Evolutionary conservation across 2,113 vertebrate genomes (phyloP).

Genomic region (Osmerus mordax): DNA sequence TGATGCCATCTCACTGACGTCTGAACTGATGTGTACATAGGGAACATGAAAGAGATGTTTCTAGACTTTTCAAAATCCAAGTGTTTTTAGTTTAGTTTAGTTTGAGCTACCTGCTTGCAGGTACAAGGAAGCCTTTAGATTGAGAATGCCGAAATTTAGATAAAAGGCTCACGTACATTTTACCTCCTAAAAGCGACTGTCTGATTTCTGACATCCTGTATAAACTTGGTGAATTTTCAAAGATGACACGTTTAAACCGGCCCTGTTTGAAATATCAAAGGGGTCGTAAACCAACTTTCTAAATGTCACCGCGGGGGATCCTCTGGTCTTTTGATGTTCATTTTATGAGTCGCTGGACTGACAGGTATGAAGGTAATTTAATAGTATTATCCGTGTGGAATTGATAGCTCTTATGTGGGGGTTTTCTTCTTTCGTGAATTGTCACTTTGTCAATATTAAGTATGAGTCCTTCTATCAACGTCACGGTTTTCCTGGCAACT

Average conservation of each 20-base stretch:
- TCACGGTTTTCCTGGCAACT: conserved; percentile 32
- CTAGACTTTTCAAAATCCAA: too few relatives aligned
- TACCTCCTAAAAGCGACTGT: conserved; percentile 49
- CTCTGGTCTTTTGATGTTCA: conserved; percentile 61
- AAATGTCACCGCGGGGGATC: conserved; percentile 69
- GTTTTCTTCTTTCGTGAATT: conserved; percentile 44
- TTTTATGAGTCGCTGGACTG: conserved; percentile 62
- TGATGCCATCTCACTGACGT: conserved; percentile 16
- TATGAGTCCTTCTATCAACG: conserved; percentile 46
- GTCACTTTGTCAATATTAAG: conserved; percentile 61
- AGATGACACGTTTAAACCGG: conserved; percentile 62
- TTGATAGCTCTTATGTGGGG: conserved; percentile 37
- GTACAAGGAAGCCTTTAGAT: too few relatives aligned
- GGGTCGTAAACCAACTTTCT: conserved; percentile 61
- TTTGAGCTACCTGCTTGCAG: conserved; percentile 4
- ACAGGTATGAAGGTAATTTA: conserved; percentile 59
- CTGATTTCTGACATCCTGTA: conserved; percentile 65
- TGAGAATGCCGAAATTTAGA: too few relatives aligned
- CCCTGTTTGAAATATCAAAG: conserved; percentile 73
- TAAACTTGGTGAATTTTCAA: conserved; percentile 59
- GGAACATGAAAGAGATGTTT: conserved; percentile 9
- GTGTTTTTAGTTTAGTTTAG: too few relatives aligned
- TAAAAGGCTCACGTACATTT: conserved; percentile 40
- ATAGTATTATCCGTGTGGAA: conserved; percentile 45
- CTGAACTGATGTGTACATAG: conserved; percentile 13